Percentiles rank a stretch among this genome's conserved stretches.
Conservation (phyloP, 1,140 invertebrate genomes). For the Heliconius himera region DNA sequence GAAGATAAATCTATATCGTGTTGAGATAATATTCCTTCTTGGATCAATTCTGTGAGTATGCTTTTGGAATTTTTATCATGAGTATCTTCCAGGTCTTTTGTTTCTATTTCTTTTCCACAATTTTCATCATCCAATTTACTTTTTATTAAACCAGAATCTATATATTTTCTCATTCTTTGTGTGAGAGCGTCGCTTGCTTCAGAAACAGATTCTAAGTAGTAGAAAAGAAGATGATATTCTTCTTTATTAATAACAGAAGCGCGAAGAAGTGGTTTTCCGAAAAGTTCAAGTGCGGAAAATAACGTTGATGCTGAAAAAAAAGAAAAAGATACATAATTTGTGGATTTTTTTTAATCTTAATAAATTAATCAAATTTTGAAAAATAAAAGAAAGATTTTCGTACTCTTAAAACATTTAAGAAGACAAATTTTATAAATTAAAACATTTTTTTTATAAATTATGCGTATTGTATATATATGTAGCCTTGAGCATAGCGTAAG, state of each 20-base stretch:
- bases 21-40: conserved; percentile 74
- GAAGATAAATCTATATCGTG: conserved; percentile 72
- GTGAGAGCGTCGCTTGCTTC: conserved; percentile 76
- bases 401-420: too few species aligned
- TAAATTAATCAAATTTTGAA: too few species aligned
- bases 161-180: conserved; percentile 76
- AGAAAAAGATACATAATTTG: conserved; percentile 15
- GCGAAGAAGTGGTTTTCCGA: conserved; percentile 73
- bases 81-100: conserved; percentile 35
- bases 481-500: too few species aligned
- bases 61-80: conserved; percentile 64
- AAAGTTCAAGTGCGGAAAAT: conserved; percentile 75
- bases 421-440: too few species aligned
- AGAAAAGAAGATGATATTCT: conserved; percentile 77
- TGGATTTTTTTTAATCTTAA: too few species aligned
- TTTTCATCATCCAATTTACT: conserved; percentile 53
- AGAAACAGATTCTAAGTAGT: conserved; percentile 77
- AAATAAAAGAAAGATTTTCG: too few species aligned
- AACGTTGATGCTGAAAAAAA: conserved; percentile 75
- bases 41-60: conserved; percentile 73
- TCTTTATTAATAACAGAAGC: conserved; percentile 75
- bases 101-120: conserved; percentile 38
- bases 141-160: conserved; percentile 74
- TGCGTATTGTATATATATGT: too few species aligned
- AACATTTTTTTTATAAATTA: too few species aligned